phyloP scores from a whole-genome alignment of 2,888 invertebrate genomes.

The Zygogramma bicolorata region DNA sequence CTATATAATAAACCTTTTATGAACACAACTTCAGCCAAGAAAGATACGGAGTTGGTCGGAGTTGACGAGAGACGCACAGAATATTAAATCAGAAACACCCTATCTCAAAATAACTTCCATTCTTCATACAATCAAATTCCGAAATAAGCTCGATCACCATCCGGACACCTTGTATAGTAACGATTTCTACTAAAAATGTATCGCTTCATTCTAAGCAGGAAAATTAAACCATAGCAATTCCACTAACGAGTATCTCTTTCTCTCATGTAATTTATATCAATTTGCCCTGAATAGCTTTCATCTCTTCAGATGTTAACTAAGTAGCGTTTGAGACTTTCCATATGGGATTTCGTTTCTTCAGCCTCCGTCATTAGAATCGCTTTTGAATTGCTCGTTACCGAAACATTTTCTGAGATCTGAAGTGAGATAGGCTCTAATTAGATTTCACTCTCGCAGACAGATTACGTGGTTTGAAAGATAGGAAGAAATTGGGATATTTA shows the following conservation, averaged over 20 bases:
- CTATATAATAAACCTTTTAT: too few relatives aligned
- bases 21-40: too few relatives aligned
- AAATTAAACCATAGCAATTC: not conserved
- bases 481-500: not conserved
- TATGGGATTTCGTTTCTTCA: slow-evolving; percentile 3
- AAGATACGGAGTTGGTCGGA: too few relatives aligned
- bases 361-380: not conserved
- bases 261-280: slow-evolving; percentile 13
- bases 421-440: not conserved
- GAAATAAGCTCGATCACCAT: too few relatives aligned
- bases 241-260: not conserved
- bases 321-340: not conserved
- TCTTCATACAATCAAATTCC: too few relatives aligned
- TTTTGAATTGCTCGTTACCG: slow-evolving; percentile 4
- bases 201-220: not conserved
- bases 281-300: slow-evolving; percentile 10
- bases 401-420: not conserved
- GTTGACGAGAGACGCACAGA: too few relatives aligned
- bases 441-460: not conserved
- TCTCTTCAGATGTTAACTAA: slow-evolving; percentile 1
- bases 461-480: not conserved
- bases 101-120: too few relatives aligned
- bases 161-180: not conserved
- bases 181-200: not conserved
- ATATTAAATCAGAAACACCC: too few relatives aligned